These are phyloP conservation scores for Toxonevra muliebris DNA, from an alignment of 2,888 invertebrate species.

Conservation along the genomic window DNA sequence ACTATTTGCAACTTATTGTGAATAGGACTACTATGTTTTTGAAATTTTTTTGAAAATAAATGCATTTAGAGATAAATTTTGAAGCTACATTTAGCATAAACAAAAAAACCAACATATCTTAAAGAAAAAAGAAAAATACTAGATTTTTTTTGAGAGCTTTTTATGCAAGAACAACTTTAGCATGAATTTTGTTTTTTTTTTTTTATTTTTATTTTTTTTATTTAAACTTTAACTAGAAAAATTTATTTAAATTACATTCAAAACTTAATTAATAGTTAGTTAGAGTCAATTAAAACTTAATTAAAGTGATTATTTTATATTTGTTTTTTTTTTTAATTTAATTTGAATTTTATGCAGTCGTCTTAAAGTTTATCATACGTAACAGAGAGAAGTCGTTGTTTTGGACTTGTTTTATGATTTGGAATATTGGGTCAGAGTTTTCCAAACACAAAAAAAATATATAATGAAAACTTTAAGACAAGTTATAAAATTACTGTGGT, in stretches of 20 bases:
- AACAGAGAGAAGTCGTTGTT: slow-evolving; percentile 5
- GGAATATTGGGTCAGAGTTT: slow-evolving; percentile 13
- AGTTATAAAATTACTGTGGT: slow-evolving; percentile 9
- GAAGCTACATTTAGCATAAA: too few species aligned
- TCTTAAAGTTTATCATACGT: slow-evolving; percentile 7
- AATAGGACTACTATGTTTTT: not conserved
- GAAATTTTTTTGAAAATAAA: not conserved
- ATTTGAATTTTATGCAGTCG: not conserved
- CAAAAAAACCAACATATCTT: too few species aligned
- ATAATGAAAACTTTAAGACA: slow-evolving; percentile 6
- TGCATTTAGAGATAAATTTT: not conserved
- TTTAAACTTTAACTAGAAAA: slow-evolving; percentile 14
- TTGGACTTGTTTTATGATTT: not conserved
- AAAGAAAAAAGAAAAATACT: too few species aligned
- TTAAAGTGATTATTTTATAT: too few species aligned
- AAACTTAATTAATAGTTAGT: not conserved
- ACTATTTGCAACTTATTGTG: too few species aligned
- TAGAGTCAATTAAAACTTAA: not conserved
- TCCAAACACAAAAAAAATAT: not conserved
- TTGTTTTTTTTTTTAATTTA: too few species aligned
- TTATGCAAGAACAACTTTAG: slow-evolving; percentile 15
- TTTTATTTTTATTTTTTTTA: slow-evolving; percentile 14
- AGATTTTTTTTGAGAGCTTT: too few species aligned
- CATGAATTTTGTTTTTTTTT: slow-evolving; percentile 27
- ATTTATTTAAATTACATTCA: slow-evolving; percentile 28